These are phyloP conservation scores for Xiphophorus birchmanni DNA, from an alignment of 2,797 vertebrate species.

Conservation along the genomic window DNA sequence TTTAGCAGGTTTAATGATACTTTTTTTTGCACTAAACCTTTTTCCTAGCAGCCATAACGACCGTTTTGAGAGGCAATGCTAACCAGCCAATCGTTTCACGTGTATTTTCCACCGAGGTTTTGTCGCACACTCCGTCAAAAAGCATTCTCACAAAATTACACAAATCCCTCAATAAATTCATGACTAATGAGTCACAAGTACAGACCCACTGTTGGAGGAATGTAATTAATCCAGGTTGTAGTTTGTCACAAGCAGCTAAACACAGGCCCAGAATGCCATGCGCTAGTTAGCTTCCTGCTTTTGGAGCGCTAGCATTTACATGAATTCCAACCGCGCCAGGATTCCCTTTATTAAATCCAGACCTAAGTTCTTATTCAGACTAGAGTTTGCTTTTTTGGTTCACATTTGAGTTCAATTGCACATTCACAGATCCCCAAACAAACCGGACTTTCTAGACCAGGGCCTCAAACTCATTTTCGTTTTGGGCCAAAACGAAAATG, in stretches of 20 bases:
- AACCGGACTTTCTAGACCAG: background rate
- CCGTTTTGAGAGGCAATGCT: conserved; percentile 21
- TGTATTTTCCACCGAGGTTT: background rate
- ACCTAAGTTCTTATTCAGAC: background rate
- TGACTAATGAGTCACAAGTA: background rate
- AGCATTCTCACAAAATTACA: background rate
- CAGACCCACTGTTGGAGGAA: background rate
- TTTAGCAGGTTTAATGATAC: background rate
- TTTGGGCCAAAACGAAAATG: no score
- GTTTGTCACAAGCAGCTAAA: no score
- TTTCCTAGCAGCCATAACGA: conserved; percentile 2
- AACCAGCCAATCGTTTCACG: conserved; percentile 52
- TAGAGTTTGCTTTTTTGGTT: background rate
- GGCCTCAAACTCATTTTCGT: no score
- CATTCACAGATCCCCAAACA: background rate
- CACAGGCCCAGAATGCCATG: no score
- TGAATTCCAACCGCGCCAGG: background rate
- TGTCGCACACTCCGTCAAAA: background rate
- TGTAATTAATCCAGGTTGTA: background rate
- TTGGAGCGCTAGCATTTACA: no score
- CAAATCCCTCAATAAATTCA: background rate
- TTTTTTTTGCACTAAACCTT: conserved; percentile 11
- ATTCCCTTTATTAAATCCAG: background rate
- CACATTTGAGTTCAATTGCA: background rate
- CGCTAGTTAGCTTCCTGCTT: no score